phyloP scores from a whole-genome alignment of 2,797 vertebrate species.

The Chaetophractus vellerosus region DNA sequence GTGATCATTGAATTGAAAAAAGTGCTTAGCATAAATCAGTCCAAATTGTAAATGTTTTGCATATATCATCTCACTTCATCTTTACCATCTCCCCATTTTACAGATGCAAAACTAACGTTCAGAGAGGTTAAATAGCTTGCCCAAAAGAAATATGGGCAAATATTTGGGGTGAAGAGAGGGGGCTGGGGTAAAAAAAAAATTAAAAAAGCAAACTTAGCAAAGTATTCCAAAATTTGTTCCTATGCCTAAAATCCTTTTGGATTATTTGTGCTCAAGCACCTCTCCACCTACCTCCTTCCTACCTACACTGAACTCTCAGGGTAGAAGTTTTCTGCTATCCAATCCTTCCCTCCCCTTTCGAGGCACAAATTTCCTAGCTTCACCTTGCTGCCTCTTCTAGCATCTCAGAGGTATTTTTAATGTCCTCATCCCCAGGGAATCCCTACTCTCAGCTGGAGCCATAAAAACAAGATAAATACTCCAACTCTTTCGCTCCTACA shows the following conservation, averaged over 20 bases:
- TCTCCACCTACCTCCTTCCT: not conserved
- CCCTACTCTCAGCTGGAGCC: not conserved
- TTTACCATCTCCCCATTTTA: not conserved
- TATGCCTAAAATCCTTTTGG: not conserved
- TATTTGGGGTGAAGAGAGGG: not conserved
- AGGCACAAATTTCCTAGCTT: constrained; percentile 24
- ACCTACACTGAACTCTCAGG: not conserved
- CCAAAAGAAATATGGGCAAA: not conserved
- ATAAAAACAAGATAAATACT: constrained; percentile 70
- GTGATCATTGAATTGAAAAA: constrained; percentile 19
- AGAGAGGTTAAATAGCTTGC: not conserved
- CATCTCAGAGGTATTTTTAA: constrained; percentile 64
- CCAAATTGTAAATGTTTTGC: not conserved
- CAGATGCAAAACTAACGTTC: constrained; percentile 7
- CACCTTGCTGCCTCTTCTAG: constrained; percentile 36
- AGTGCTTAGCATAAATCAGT: not conserved
- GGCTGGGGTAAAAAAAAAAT: not conserved
- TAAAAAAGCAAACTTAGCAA: constrained; percentile 18
- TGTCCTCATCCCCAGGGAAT: constrained; percentile 50
- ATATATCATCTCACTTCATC: not conserved
- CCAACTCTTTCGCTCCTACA: not conserved
- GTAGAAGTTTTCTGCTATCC: not conserved
- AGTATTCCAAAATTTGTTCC: not conserved
- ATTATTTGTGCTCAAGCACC: not conserved
- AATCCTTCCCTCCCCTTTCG: not conserved